Evolutionary conservation across 2,888 invertebrate species (phyloP).

Genomic region (Calliphora vomitoria): DNA sequence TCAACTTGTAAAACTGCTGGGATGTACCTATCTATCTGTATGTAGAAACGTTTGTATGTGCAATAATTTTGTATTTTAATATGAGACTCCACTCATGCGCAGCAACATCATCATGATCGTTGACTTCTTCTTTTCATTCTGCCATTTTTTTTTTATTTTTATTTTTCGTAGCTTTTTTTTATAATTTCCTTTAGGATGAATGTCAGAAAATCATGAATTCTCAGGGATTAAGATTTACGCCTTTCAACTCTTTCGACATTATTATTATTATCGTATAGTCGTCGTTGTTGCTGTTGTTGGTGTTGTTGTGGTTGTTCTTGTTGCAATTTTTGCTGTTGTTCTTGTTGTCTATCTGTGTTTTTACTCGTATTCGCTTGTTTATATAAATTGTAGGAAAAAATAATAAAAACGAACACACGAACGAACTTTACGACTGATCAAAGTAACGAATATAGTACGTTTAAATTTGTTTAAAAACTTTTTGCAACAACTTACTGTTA

Average conservation of each 20-base stretch:
- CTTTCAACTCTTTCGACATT: slow-evolving; percentile 74
- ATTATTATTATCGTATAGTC: slow-evolving; percentile 69
- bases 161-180: slow-evolving; percentile 14
- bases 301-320: slow-evolving; percentile 31
- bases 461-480: slow-evolving; percentile 51
- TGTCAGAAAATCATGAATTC: slow-evolving; percentile 74
- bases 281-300: slow-evolving; percentile 49
- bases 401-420: slow-evolving; percentile 51
- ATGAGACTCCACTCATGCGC: slow-evolving; percentile 63
- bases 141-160: not conserved
- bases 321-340: no score
- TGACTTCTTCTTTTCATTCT: slow-evolving; percentile 45
- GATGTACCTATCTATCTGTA: no score
- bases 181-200: slow-evolving; percentile 67
- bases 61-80: slow-evolving; percentile 57
- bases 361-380: slow-evolving; percentile 38
- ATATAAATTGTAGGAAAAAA: slow-evolving; percentile 41
- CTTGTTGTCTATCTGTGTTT: slow-evolving; percentile 41
- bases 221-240: slow-evolving; percentile 75
- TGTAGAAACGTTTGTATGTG: slow-evolving; percentile 29
- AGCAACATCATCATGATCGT: slow-evolving; percentile 59
- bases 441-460: slow-evolving; percentile 53
- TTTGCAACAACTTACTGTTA: slow-evolving; percentile 49
- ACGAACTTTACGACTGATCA: slow-evolving; percentile 40
- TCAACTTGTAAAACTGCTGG: no score